Evolutionary conservation across 2,113 vertebrate genomes (phyloP).

Genomic region (Emydura subglobosa): DNA sequence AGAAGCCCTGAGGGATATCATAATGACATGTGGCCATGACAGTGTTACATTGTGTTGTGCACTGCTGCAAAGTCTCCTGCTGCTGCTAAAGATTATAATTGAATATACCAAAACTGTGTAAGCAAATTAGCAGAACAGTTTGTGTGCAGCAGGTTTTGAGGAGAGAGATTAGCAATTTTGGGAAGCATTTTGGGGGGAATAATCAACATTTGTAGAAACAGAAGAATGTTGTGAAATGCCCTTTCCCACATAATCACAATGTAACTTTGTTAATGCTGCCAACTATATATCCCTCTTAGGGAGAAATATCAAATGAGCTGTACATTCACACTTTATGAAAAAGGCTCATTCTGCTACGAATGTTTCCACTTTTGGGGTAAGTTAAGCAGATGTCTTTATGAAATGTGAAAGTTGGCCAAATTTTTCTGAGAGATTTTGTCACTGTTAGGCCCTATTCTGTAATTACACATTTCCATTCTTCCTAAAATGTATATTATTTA

Average conservation of each 20-base stretch:
- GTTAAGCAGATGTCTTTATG: slow-evolving; percentile 20
- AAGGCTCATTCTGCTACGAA: neutral
- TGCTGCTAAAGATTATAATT: slow-evolving; percentile 48
- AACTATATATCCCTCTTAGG: slow-evolving; percentile 16
- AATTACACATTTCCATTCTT: slow-evolving; percentile 8
- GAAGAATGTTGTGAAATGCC: slow-evolving; percentile 24
- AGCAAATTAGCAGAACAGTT: slow-evolving; percentile 37
- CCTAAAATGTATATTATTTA: neutral
- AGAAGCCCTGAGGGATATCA: slow-evolving; percentile 54
- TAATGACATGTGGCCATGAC: slow-evolving; percentile 56
- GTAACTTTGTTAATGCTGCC: slow-evolving; percentile 40
- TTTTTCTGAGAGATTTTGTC: slow-evolving; percentile 43
- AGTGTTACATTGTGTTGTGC: slow-evolving; percentile 56
- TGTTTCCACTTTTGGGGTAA: slow-evolving; percentile 23
- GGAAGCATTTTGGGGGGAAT: neutral
- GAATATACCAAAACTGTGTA: slow-evolving; percentile 45
- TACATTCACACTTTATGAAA: slow-evolving; percentile 18
- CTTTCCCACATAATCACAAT: slow-evolving; percentile 20
- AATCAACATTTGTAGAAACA: slow-evolving; percentile 5
- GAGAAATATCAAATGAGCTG: slow-evolving; percentile 23
- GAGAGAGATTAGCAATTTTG: slow-evolving; percentile 24
- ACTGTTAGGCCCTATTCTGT: slow-evolving; percentile 23
- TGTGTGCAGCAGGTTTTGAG: slow-evolving; percentile 34
- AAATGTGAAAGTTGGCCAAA: slow-evolving; percentile 8
- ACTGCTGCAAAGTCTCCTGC: slow-evolving; percentile 59